Conservation (phyloP, 2,797 vertebrate genomes). For the Dermochelys coriacea region DNA sequence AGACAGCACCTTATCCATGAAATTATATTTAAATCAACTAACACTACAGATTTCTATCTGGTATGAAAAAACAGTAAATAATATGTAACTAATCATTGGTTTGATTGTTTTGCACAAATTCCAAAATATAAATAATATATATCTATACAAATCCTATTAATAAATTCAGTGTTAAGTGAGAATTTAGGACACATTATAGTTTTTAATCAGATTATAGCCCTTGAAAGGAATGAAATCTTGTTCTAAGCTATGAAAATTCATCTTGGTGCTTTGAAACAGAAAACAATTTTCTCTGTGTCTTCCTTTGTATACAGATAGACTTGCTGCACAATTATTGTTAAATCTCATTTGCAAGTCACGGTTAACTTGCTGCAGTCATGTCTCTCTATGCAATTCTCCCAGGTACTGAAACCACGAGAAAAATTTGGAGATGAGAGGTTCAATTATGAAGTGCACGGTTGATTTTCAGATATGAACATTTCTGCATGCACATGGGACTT, state of each 20-base stretch:
- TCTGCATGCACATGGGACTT: background rate
- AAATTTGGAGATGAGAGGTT: background rate
- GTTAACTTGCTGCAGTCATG: background rate
- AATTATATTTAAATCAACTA: background rate
- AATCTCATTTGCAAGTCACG: background rate
- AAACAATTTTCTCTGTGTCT: slow-evolving; percentile 2
- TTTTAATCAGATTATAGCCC: background rate
- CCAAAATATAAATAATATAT: background rate
- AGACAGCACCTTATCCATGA: background rate
- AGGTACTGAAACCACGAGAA: slow-evolving; percentile 2
- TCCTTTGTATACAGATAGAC: background rate
- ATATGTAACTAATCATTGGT: background rate
- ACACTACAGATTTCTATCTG: background rate
- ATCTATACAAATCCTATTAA: background rate
- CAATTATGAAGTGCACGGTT: background rate
- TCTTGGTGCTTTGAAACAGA: background rate
- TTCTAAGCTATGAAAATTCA: background rate
- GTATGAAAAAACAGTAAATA: background rate
- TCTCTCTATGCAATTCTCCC: background rate
- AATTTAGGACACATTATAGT: background rate
- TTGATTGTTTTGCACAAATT: background rate
- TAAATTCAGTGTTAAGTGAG: background rate
- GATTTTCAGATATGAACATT: slow-evolving; percentile 5
- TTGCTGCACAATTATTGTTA: background rate
- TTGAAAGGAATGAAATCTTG: background rate